Evolutionary conservation across 2,797 vertebrate genomes (phyloP).

Genomic region (Orestias chungarensis): DNA sequence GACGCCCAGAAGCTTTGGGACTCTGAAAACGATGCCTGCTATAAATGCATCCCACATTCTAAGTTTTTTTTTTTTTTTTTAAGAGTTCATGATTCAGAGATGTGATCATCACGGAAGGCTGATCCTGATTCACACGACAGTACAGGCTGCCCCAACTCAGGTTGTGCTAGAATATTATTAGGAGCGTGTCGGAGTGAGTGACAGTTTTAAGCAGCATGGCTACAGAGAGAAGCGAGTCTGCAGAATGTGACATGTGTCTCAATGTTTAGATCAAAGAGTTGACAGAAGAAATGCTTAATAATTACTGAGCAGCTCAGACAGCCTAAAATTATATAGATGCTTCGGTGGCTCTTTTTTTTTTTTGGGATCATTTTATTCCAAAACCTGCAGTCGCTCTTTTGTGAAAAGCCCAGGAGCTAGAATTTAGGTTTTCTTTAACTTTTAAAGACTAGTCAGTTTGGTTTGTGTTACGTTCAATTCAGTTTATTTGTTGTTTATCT

Average conservation of each 20-base stretch:
- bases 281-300: background rate
- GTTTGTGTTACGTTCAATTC: too few species aligned
- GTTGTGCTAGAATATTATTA: conserved; percentile 4
- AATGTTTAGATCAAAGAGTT: background rate
- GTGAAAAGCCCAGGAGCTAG: too few species aligned
- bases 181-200: conserved; percentile 3
- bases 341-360: too few species aligned
- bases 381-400: too few species aligned
- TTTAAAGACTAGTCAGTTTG: too few species aligned
- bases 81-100: conserved; percentile 18
- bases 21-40: conserved; percentile 35
- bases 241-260: background rate
- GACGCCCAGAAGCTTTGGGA: conserved; percentile 47
- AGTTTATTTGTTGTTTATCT: too few species aligned
- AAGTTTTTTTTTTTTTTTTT: accelerated
- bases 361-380: too few species aligned
- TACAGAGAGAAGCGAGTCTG: background rate
- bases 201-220: conserved; percentile 1
- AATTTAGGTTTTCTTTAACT: too few species aligned
- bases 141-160: conserved; percentile 13
- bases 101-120: conserved; percentile 19
- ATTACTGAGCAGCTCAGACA: background rate
- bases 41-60: conserved; percentile 45
- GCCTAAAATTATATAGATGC: background rate
- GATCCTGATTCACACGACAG: conserved; percentile 20